phyloP scores from a whole-genome alignment of 1,140 invertebrate species.

The Pogonognathellus flavescens region DNA sequence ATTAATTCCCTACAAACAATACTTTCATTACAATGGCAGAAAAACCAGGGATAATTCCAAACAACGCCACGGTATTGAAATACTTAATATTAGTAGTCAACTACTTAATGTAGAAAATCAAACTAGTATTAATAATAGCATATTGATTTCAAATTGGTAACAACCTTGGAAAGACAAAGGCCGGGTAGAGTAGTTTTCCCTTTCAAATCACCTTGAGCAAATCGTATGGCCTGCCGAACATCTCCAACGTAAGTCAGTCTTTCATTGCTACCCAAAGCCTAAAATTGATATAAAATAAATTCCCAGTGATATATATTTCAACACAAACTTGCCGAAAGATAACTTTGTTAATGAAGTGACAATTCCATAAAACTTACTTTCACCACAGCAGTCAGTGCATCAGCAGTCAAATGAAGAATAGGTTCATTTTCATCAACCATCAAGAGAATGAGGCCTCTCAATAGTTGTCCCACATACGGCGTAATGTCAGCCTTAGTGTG shows the following conservation, averaged over 20 bases:
- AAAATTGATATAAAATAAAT: slow-evolving; percentile 61
- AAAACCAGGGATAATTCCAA: neutral
- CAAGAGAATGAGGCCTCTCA: slow-evolving; percentile 87
- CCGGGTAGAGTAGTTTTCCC: slow-evolving; percentile 86
- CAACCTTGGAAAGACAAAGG: slow-evolving; percentile 91
- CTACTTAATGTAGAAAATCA: too few species aligned
- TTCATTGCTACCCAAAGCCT: slow-evolving; percentile 84
- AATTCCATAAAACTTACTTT: slow-evolving; percentile 74
- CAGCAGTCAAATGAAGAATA: slow-evolving; percentile 88
- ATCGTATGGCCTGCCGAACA: slow-evolving; percentile 90
- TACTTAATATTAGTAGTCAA: slow-evolving; percentile 10
- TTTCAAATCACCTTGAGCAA: slow-evolving; percentile 89
- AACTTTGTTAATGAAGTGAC: neutral
- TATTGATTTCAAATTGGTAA: neutral
- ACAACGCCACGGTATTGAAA: neutral
- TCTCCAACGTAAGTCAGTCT: slow-evolving; percentile 88
- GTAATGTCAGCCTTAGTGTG: slow-evolving; percentile 89
- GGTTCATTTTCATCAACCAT: slow-evolving; percentile 85
- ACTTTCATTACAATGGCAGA: too few species aligned
- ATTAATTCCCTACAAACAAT: slow-evolving; percentile 84
- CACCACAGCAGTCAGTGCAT: slow-evolving; percentile 90
- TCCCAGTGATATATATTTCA: neutral
- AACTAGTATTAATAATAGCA: too few species aligned
- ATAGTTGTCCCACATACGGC: slow-evolving; percentile 87
- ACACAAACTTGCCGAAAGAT: neutral